Base-by-base conservation (phyloP, 2,797 vertebrate genomes). In the Liparis tanakae region DNA sequence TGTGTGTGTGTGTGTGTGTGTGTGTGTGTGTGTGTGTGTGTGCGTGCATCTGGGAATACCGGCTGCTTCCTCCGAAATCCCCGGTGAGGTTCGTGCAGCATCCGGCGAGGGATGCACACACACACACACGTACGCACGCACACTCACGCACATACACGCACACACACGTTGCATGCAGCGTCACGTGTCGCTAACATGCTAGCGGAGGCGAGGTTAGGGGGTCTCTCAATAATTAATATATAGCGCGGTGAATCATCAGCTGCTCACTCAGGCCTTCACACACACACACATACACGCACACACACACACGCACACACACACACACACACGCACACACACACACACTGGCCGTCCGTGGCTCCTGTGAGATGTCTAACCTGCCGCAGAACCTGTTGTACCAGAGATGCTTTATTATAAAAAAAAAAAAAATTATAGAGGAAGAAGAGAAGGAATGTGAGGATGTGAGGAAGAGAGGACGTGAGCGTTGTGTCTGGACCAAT, bases 191-290 rank as follows among this genome's bases (percentile, higher is more conserved):
- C 64, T 53, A 71, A 59, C 73, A 57, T 77, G 83, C 78, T 70
- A 72, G 70, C 17, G n/a, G 43, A 76, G 56, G 83, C 77, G 25
- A 79, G 87, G 86, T 88, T 77, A 80, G 82, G 63, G 62, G 73
- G 60, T 53, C 68, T 68, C 72, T 92, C 44, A 87, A 88, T 91
- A 87, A 93, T 92, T 87, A 78, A 30, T 30, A 30, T 30, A 92
- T 87, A 41, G 74, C 39, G 2, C 61, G 78, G 78, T 66, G 88
- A 77, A 82, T 87, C 72, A 34, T 89, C 88, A 91, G 86, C 85
- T 89, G 87, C 76, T 90, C 79, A 6, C 72, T 76, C 79, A 58
- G 80, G 68, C 60, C 71, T 67, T 6, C 14, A 59, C 67, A 14
- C 61, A 39, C 67, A 30, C 18, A 59, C 72, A 63, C 67, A 30